Percentiles rank a stretch among this genome's conserved stretches.
Evolutionary conservation across 2,113 vertebrate species (phyloP).

Genomic region (Ictalurus punctatus): DNA sequence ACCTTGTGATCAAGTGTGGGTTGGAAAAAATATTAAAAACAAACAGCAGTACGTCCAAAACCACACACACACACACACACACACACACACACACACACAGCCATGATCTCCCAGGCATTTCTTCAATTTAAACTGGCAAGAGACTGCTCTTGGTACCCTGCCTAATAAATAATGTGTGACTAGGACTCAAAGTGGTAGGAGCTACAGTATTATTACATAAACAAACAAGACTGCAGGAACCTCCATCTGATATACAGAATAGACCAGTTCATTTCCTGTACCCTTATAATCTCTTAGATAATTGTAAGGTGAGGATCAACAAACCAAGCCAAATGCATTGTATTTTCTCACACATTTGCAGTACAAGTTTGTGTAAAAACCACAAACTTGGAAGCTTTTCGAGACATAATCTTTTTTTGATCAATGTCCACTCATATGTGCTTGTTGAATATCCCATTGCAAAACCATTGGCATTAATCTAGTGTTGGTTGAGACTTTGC

Average conservation of each 20-base stretch:
- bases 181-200: background rate
- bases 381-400: constrained; percentile 5
- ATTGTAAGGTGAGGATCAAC: background rate
- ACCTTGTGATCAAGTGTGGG: constrained; percentile 21
- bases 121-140: constrained; percentile 21
- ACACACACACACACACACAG: background rate
- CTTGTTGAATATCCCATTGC: background rate
- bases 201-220: constrained; percentile 2
- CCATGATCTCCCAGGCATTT: constrained; percentile 17
- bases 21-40: constrained; percentile 20
- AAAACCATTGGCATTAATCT: background rate
- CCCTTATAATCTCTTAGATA: background rate
- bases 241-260: background rate
- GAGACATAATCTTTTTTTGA: background rate
- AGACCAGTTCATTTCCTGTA: background rate
- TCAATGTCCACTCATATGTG: background rate
- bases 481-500: background rate
- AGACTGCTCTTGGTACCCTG: constrained; percentile 10
- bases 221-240: background rate
- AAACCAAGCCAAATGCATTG: background rate
- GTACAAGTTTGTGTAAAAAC: background rate
- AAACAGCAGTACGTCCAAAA: constrained; percentile 13
- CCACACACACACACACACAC: background rate
- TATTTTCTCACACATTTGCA: no score
- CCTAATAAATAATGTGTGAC: constrained; percentile 19